Evolutionary conservation across 1,140 invertebrate genomes (phyloP), one percentile per base, ranked within the genome.

Genomic region (Drosophila mojavensis): DNA sequence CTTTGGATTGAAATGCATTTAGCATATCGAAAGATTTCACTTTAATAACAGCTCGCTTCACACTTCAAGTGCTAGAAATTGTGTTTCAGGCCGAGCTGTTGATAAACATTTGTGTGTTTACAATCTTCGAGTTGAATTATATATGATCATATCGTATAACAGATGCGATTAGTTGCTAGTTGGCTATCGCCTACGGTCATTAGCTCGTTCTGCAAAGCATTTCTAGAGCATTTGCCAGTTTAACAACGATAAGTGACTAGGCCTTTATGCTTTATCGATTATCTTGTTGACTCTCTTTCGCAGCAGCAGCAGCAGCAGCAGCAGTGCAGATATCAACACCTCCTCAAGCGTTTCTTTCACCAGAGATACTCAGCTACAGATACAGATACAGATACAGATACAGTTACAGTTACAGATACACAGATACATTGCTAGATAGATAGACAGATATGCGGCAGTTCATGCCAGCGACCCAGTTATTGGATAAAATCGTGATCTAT

Each of bases 401-500:
- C 28, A 10, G 15, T n/a, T 47, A 15, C 26, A 11, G n/a, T 5
- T 26, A 39, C 24, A 45, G 36, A 39, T 39, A 59, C 11, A 59
- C 13, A 26, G n/a, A 47, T 13, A 51, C 39, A 58, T 51, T 1
- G 4, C 7, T 51, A 36, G 17, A 36, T 20, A 55, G 28, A 30
- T 30, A 5, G 33, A 9, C 26, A 24, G 47, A 50, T 26, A 28
- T 24, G 17, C 39, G 36, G 47, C 53, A n/a, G 69, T 72, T 72
- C 62, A 67, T 64, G 61, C 76, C 30, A 79, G 75, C 80, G 80
- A 83, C 80, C 80, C 71, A 83, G 76, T 71, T 82, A 50, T 74
- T 65, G 43, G 17, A 59, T 56, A 71, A 76, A 62, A 62, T 84
- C 81, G 80, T 83, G 80, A 83, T 84, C 67, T 78, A 53, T 60